Evolutionary conservation across 2,888 invertebrate species (phyloP), one percentile per base, ranked within the genome.

Genomic region (Troglohyphantes excavatus): DNA sequence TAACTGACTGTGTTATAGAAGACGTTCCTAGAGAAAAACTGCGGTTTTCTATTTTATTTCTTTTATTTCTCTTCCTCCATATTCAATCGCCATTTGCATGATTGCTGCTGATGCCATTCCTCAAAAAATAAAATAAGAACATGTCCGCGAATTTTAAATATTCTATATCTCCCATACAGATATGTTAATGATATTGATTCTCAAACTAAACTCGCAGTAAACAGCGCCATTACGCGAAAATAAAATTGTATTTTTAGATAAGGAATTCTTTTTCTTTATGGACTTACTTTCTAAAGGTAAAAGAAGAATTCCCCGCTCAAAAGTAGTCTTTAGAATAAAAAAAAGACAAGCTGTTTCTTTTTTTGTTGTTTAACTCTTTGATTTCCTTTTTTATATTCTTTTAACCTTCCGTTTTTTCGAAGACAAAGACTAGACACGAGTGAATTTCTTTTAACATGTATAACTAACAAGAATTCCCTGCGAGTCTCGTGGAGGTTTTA

Each of bases 371-470:
- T 43, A 27, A 27, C 19, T 26, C 21, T 70, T n/a, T 17, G 39
- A 33, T 78, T 63, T 27, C 53, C 17, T 68, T 29, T 53, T 68
- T 27, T 68, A 29, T 17, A n/a, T 46, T 78, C 68, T 26, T 53
- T 43, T 65, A 65, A 53, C 67, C 53, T 27, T 43, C 27, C 21
- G 27, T 29, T 53, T 43, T 81, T 17, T n/a, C n/a, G 33, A 61
- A 82, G 61, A 82, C 70, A 70, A 82, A 82, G 59, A 13, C 46
- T 21, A 29, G 39, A 39, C 33, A 46, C 23, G 26, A 26, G 23
- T 61, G 33, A 43, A 65, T 78, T 61, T 70, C 72, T 72, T 82
- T 82, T 72, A 70, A 82, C 82, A 72, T 70, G 72, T 82, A 59
- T 72, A 61, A 61, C 82, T 82, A 82, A 82, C 82, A 72, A 82